Evolutionary conservation across 2,888 invertebrate species (phyloP).

Genomic region (Nesidiocoris tenuis): DNA sequence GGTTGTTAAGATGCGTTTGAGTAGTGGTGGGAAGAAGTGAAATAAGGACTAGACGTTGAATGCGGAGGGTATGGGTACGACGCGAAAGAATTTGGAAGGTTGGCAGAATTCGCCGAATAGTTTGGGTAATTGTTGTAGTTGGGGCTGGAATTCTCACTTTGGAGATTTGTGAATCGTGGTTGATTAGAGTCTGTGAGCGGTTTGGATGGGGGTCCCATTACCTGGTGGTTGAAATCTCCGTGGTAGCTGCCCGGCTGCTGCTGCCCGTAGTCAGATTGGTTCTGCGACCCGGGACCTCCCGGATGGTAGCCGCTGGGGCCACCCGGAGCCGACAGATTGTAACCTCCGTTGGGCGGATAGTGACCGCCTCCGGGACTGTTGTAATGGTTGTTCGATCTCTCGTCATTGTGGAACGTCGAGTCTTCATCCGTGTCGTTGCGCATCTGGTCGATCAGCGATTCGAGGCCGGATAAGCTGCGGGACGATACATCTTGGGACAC

Average conservation of each 20-base stretch:
- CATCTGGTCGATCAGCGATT: slow-evolving; percentile 40
- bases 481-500: slow-evolving; percentile 37
- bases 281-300: slow-evolving; percentile 4
- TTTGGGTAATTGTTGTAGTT: slow-evolving; percentile 28
- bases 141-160: slow-evolving; percentile 35
- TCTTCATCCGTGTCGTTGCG: slow-evolving; percentile 42
- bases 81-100: slow-evolving; percentile 15
- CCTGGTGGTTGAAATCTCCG: slow-evolving; percentile 10
- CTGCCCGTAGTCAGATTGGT: slow-evolving; percentile 4
- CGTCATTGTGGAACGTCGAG: slow-evolving; percentile 36
- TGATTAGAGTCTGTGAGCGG: slow-evolving; percentile 40
- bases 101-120: slow-evolving; percentile 9
- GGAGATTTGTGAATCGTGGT: slow-evolving; percentile 38
- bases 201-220: slow-evolving; percentile 30
- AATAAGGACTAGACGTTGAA: slow-evolving; percentile 42
- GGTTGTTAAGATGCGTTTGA: slow-evolving; percentile 42
- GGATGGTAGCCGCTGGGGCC: neutral
- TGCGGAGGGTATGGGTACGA: slow-evolving; percentile 29
- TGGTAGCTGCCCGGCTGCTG: neutral
- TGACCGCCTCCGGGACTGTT: neutral
- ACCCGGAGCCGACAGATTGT: slow-evolving; percentile 12
- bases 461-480: slow-evolving; percentile 38
- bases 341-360: slow-evolving; percentile 33
- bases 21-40: slow-evolving; percentile 34
- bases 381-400: slow-evolving; percentile 35